phyloP scores from a whole-genome alignment of 92 coral and sea anemone genomes.

The Heliopora coerulea region DNA sequence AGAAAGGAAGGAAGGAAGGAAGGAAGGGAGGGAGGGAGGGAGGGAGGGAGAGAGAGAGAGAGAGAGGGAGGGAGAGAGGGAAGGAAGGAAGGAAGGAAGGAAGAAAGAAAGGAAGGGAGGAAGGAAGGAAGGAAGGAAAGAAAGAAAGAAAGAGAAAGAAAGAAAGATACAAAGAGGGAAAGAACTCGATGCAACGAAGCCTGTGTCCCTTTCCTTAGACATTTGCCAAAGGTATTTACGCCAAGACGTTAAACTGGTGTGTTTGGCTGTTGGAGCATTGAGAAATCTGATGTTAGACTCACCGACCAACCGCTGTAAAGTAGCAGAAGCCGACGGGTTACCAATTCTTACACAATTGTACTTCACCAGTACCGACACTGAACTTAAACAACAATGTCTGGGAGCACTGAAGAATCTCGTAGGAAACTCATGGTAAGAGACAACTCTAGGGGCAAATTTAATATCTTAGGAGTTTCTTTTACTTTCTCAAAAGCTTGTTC shows the following conservation, averaged over 20 bases:
- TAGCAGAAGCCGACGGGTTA: conserved; percentile 69
- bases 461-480: no score
- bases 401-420: conserved; percentile 76
- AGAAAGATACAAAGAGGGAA: conserved; percentile 62
- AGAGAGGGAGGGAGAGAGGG: no score
- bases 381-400: conserved; percentile 59
- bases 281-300: conserved; percentile 67
- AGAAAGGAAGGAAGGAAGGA: no score
- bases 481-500: no score
- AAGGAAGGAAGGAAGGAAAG: conserved; percentile 17
- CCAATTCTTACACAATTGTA: conserved; percentile 59
- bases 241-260: conserved; percentile 64
- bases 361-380: conserved; percentile 43
- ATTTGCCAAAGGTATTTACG: conserved; percentile 54
- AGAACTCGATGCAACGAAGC: no score
- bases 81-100: conserved; percentile 24
- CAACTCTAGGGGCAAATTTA: no score
- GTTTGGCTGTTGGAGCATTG: conserved; percentile 71
- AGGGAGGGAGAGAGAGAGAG: no score
- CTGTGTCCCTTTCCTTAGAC: conserved; percentile 44
- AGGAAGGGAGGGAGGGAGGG: background rate
- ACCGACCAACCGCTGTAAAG: conserved; percentile 73
- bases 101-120: background rate
- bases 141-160: conserved; percentile 57
- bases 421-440: conserved; percentile 67